Percentiles rank a stretch among this genome's conserved stretches.
Conservation (phyloP, 2,113 vertebrate species). For the Suncus etruscus region DNA sequence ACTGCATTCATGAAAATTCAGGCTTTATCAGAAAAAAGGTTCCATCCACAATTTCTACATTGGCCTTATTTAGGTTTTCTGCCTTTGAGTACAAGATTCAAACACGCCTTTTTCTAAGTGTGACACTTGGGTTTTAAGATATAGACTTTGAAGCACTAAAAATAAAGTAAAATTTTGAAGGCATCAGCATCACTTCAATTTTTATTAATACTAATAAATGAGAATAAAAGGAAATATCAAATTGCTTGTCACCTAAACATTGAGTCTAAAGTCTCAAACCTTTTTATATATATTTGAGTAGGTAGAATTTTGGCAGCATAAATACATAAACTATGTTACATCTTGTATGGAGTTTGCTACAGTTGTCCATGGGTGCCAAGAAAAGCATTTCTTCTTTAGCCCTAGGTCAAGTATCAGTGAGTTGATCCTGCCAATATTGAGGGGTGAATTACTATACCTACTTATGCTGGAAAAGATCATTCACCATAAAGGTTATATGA, state of each 20-base stretch:
- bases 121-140: too few species aligned
- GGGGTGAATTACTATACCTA: slow-evolving; percentile 66
- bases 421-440: slow-evolving; percentile 52
- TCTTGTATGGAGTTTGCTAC: background rate
- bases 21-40: too few species aligned
- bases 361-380: background rate
- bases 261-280: slow-evolving; percentile 16
- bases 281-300: background rate
- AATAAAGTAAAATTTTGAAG: too few species aligned
- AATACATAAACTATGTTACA: background rate
- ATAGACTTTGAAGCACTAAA: too few species aligned
- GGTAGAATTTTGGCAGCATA: background rate
- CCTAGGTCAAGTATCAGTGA: slow-evolving; percentile 58
- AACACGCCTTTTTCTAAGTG: too few species aligned
- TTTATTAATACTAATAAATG: background rate
- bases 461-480: slow-evolving; percentile 73
- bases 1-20: too few species aligned
- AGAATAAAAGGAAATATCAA: background rate
- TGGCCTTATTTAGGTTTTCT: too few species aligned
- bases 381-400: slow-evolving; percentile 27
- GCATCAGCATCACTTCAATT: too few species aligned
- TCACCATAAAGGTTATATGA: slow-evolving; percentile 75
- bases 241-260: background rate
- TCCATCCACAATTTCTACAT: too few species aligned
- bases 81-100: too few species aligned